Evolutionary conservation across 2,797 vertebrate species (phyloP).

Genomic region (Sebastes hubbsi): DNA sequence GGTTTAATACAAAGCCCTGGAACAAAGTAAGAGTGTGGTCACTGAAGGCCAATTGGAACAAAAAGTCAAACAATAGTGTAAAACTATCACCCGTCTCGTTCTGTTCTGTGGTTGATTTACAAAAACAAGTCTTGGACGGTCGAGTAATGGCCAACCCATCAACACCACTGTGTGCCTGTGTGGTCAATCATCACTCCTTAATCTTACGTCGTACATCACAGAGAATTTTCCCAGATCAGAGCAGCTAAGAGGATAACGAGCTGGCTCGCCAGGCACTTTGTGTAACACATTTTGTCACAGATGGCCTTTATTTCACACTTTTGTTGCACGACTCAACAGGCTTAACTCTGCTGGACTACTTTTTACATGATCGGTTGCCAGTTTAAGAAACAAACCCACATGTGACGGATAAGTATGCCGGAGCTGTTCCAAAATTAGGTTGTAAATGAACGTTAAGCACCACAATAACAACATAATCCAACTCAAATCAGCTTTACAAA

Average conservation of each 20-base stretch:
- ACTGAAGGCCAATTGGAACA: not conserved
- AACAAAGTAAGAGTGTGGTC: not conserved
- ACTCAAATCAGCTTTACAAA: not conserved
- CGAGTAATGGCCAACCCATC: slow-evolving; percentile 1
- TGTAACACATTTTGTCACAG: slow-evolving; percentile 71
- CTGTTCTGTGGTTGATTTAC: slow-evolving; percentile 40
- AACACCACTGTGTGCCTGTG: not conserved
- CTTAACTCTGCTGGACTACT: slow-evolving; percentile 48
- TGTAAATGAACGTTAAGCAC: slow-evolving; percentile 42
- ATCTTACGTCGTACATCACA: slow-evolving; percentile 35
- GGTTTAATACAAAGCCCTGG: not conserved
- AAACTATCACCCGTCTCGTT: slow-evolving; percentile 1
- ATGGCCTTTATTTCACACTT: slow-evolving; percentile 71
- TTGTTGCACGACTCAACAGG: slow-evolving; percentile 40
- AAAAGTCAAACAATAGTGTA: slow-evolving; percentile 5
- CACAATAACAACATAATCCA: slow-evolving; percentile 26
- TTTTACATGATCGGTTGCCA: slow-evolving; percentile 59
- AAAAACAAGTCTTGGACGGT: not conserved
- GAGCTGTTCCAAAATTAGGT: slow-evolving; percentile 48
- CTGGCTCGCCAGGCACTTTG: slow-evolving; percentile 54
- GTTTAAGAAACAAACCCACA: slow-evolving; percentile 55
- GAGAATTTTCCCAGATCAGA: slow-evolving; percentile 65
- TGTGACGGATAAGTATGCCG: slow-evolving; percentile 45
- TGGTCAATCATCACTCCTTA: slow-evolving; percentile 42
- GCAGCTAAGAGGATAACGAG: slow-evolving; percentile 69